Conservation (phyloP, 2,888 invertebrate genomes). For the Epinotia demarniana region DNA sequence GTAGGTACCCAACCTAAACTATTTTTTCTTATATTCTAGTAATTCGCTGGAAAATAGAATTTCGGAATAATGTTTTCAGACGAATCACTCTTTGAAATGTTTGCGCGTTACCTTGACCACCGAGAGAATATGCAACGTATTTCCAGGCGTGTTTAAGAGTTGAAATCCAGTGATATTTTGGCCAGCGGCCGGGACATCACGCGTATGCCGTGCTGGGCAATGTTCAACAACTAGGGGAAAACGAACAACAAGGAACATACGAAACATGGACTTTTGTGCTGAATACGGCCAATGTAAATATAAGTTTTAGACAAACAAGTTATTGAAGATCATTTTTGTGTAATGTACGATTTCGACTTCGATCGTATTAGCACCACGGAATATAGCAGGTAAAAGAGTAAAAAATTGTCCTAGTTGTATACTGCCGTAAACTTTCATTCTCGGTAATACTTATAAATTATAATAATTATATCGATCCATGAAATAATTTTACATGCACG, state of each 20-base stretch:
- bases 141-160: no score
- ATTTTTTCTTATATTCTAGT: no score
- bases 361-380: background rate
- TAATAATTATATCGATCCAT: background rate
- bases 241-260: constrained; percentile 18
- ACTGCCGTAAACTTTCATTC: background rate
- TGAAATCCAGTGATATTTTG: constrained; percentile 5
- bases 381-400: constrained; percentile 19
- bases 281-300: constrained; percentile 3
- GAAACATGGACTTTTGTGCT: constrained; percentile 14
- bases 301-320: background rate
- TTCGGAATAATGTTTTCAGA: no score
- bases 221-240: constrained; percentile 19
- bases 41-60: no score
- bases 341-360: background rate
- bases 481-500: constrained; percentile 6
- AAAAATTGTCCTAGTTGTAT: background rate
- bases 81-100: no score
- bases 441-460: no score
- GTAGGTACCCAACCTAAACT: no score
- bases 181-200: background rate
- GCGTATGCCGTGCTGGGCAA: constrained; percentile 31
- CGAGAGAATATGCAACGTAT: no score
- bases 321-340: background rate
- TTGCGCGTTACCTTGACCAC: background rate